A percentile compares a stretch with the other conserved stretches of the same genome.
These are phyloP conservation scores for Collichthys lucidus DNA, from an alignment of 2,113 vertebrate genomes.

Conservation along the genomic window DNA sequence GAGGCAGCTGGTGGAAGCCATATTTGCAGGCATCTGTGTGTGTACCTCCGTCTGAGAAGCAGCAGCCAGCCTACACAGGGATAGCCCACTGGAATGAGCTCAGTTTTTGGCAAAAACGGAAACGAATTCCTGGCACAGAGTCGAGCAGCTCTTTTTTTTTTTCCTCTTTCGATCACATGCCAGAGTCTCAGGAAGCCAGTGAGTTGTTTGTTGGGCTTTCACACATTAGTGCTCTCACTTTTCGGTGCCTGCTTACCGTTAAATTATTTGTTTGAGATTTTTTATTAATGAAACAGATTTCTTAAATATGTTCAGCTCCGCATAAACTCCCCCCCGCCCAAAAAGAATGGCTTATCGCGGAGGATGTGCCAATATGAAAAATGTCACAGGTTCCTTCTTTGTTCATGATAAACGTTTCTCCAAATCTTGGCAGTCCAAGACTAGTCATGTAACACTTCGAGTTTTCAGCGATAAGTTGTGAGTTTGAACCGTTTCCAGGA, in stretches of 20 bases:
- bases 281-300: constrained; percentile 25
- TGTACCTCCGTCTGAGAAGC: constrained; percentile 77
- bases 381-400: constrained; percentile 27
- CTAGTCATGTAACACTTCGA: constrained; percentile 10
- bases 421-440: constrained; percentile 36
- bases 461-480: constrained; percentile 12
- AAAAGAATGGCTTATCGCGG: background rate
- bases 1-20: constrained; percentile 83
- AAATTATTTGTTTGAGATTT: constrained; percentile 51
- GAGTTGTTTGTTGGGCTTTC: constrained; percentile 80
- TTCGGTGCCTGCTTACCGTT: constrained; percentile 43
- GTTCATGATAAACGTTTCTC: constrained; percentile 26
- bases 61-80: constrained; percentile 78
- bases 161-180: constrained; percentile 73
- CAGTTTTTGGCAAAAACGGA: constrained; percentile 83
- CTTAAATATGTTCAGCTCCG: constrained; percentile 3
- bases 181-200: constrained; percentile 78
- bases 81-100: constrained; percentile 81
- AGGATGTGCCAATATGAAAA: constrained; percentile 33
- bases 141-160: constrained; percentile 64
- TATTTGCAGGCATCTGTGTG: constrained; percentile 81
- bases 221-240: constrained; percentile 71
- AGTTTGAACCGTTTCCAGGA: constrained; percentile 47
- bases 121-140: constrained; percentile 79
- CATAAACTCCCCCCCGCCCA: background rate